phyloP scores from a whole-genome alignment of 2,113 vertebrate species.

The Physeter macrocephalus region DNA sequence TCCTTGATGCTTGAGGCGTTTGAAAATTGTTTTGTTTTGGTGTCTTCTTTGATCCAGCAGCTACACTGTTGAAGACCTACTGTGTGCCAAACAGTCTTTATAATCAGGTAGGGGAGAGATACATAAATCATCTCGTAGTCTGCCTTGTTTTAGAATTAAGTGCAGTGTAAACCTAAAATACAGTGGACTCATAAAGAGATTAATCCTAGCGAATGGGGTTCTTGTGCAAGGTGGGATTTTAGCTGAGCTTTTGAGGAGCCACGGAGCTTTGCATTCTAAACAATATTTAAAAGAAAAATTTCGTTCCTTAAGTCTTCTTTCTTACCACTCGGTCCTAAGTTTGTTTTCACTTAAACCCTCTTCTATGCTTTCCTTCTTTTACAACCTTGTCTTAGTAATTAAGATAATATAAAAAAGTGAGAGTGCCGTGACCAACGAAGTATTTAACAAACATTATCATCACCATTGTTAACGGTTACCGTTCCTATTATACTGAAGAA shows the following conservation, averaged over 20 bases:
- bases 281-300: not conserved
- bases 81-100: not conserved
- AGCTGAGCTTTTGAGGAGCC: not conserved
- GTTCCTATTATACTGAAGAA: not conserved
- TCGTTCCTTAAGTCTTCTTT: not conserved
- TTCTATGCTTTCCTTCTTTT: not conserved
- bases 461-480: not conserved
- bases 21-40: not conserved
- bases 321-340: not conserved
- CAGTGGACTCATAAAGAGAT: not conserved
- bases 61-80: not conserved
- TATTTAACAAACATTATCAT: not conserved
- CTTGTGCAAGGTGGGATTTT: not conserved
- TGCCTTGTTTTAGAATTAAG: not conserved
- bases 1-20: not conserved
- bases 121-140: not conserved
- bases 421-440: not conserved
- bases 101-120: not conserved
- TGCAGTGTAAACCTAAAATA: not conserved
- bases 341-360: not conserved
- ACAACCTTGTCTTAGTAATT: not conserved
- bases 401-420: not conserved
- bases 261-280: not conserved
- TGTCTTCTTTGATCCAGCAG: not conserved
- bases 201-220: not conserved